These are phyloP conservation scores for Caenorhabditis sp. DNA, from an alignment of 2,888 invertebrate species.

Conservation along the genomic window DNA sequence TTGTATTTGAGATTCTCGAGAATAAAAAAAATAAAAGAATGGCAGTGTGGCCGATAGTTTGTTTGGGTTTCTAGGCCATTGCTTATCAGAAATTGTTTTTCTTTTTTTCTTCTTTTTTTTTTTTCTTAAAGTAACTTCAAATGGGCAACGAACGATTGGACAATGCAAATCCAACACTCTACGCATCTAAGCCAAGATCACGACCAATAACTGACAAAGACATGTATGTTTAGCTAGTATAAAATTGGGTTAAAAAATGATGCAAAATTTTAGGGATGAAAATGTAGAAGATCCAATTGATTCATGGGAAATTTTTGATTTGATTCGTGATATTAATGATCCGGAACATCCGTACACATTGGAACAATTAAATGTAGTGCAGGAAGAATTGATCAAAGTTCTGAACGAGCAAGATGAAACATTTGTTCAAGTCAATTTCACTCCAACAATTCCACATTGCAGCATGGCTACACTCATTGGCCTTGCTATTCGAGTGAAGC, in stretches of 20 bases:
- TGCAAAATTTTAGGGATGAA: constrained; percentile 32
- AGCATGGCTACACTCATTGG: constrained; percentile 96
- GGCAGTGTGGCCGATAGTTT: background rate
- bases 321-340: constrained; percentile 91
- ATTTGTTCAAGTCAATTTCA: constrained; percentile 75
- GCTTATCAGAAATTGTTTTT: background rate
- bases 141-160: constrained; percentile 46
- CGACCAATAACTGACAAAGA: constrained; percentile 35
- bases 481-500: constrained; percentile 88
- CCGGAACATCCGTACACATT: constrained; percentile 95
- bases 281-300: constrained; percentile 62
- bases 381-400: constrained; percentile 75
- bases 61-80: background rate
- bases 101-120: constrained; percentile 8
- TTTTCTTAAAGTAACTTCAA: constrained; percentile 2
- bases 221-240: background rate
- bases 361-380: constrained; percentile 92
- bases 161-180: constrained; percentile 51
- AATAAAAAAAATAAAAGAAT: background rate
- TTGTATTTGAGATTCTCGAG: background rate
- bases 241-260: background rate
- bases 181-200: constrained; percentile 36
- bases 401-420: constrained; percentile 46
- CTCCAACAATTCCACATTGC: constrained; percentile 98
- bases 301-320: constrained; percentile 76